Evolutionary conservation across 2,797 vertebrate species (phyloP), one percentile per base, ranked within the genome.

Genomic region (Syndactyla subalaris): DNA sequence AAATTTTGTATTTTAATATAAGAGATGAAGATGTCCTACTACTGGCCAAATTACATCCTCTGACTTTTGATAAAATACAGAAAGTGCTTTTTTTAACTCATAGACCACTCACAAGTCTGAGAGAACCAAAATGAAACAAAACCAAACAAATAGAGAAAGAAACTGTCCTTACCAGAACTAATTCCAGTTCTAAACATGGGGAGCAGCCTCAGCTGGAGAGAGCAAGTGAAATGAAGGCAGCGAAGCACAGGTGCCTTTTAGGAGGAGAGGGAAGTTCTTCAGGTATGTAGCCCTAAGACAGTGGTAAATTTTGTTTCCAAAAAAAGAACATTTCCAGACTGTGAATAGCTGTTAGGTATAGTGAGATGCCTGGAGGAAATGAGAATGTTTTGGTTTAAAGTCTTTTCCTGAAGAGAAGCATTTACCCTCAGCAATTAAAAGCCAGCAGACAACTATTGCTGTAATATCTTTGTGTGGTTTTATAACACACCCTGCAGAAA

Each of bases 381-480:
- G 75, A 90, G 82, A 91, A 81, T 66, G 36, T 89, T 96, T 92
- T 81, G 24, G 39, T 88, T 96, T 95, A 71, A 95, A 94, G 46
- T 72, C 48, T 46, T 82, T 88, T 93, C 94, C 91, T 58, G 71
- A 95, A 88, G 94, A 88, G 75, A 82, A 85, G 48, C 1, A 5
- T 81, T 95, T 92, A 95, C 45, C 18, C 26, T 68, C 43, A 85
- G 75, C 93, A 94, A 92, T 96, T 92, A 94, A 82, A 48, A 89
- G 74, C 29, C 77, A 94, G 78, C 67, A 79, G 65, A 80, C 8
- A 57, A 23, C 45, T 91, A 36, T 59, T 85, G 67, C 48, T 87
- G 68, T 49, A 87, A 75, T 85, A 83, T 91, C 81, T 94, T 76
- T 71, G 38, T 38, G 52, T 80, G 52, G 55, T 79, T 94, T 94